Conservation (phyloP, 2,797 vertebrate genomes). For the Dipus sagitta region DNA sequence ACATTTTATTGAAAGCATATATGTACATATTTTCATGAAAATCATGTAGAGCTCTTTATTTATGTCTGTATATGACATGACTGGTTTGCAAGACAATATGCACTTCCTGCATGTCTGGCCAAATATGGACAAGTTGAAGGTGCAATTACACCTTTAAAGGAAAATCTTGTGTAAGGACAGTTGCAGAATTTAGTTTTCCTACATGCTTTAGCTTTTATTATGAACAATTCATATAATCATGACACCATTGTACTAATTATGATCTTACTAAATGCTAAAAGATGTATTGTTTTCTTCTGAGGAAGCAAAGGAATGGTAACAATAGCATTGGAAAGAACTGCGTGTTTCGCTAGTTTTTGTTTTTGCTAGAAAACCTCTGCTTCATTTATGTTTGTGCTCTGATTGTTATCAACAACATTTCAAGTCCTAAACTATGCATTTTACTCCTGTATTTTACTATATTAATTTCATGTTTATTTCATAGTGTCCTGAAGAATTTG, state of each 20-base stretch:
- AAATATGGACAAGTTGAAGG: constrained; percentile 52
- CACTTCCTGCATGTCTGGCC: not conserved
- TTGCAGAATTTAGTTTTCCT: constrained; percentile 17
- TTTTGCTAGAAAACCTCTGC: not conserved
- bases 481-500: constrained; percentile 58
- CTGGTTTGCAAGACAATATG: constrained; percentile 52
- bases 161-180: constrained; percentile 35
- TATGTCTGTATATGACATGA: not conserved
- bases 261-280: constrained; percentile 45
- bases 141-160: constrained; percentile 32
- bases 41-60: constrained; percentile 30
- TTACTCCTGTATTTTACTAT: not conserved
- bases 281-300: constrained; percentile 44
- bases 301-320: constrained; percentile 11
- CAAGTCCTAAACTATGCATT: constrained; percentile 57
- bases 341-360: not conserved
- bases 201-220: not conserved
- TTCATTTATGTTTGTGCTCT: not conserved
- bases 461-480: constrained; percentile 68
- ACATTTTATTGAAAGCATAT: constrained; percentile 47
- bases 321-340: not conserved
- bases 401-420: constrained; percentile 45
- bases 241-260: constrained; percentile 28
- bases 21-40: not conserved
- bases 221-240: constrained; percentile 32